Base-by-base conservation (phyloP, 2,888 invertebrate genomes). In the Tetramorium bicarinatum region DNA sequence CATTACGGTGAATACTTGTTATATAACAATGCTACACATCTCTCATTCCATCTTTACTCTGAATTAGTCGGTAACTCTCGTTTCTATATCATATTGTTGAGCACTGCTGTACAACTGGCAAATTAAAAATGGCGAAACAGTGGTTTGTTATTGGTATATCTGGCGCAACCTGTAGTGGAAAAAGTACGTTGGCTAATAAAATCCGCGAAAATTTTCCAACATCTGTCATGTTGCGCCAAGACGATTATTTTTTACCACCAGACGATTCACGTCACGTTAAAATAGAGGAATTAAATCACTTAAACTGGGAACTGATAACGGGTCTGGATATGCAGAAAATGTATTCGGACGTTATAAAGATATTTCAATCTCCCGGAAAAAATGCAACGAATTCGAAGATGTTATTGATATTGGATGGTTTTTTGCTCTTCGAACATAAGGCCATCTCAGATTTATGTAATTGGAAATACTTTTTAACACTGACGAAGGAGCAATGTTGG, bases 111-210 rank as follows among this genome's bases (percentile, higher is more conserved):
- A 21, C 2, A 18, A 67, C n/a, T 49, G 1, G 15, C 11, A 9
- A 64, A 67, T 62, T 49, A 34, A 77, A 84, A 76, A 91, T 90
- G 85, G 96, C 92, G 93, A 96, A 90, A 92, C 96, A 95, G 86
- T 96, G 96, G 96, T 89, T 96, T 56, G 95, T 97, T 75, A 95
- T 97, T 83, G 98, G 97, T 9, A 96, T 98, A 87, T 97, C 97
- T 56, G 98, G 98, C 0, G 97, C 97, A 1, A 98, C 98, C 0
- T 97, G 97, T 92, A 97, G 98, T 29, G 98, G 98, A 0, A 98
- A 98, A 95, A 97, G 98, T 0, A 97, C 97, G 0, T 93, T 98
- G 54, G 96, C 97, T 0, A 95, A 95, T 76, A 95, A 95, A 82
- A 92, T 98, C 25, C 95, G 94, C 7, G 92, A 95, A 0, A 92